Conservation (phyloP, 2,113 vertebrate species). For the Coturnix japonica region DNA sequence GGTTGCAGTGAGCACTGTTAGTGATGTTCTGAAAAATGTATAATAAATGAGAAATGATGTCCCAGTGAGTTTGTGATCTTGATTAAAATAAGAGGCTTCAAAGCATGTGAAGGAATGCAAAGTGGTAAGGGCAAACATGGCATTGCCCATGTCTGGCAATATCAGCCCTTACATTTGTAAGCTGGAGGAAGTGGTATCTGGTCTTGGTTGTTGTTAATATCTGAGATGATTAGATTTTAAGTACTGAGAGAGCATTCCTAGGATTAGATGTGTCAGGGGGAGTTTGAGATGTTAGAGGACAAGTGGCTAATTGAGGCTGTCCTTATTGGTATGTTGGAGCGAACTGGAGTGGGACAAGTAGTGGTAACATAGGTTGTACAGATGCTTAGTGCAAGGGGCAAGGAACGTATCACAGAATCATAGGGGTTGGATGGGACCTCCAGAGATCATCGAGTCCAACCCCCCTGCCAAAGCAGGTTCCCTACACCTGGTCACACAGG, state of each 20-base stretch:
- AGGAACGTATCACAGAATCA: background rate
- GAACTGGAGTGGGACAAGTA: background rate
- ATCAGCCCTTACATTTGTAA: background rate
- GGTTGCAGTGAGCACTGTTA: background rate
- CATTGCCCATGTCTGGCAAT: background rate
- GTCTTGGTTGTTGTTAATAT: background rate
- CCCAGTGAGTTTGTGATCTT: background rate
- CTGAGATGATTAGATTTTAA: background rate
- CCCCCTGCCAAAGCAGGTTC: too few species aligned
- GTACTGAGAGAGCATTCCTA: background rate
- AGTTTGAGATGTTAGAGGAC: background rate
- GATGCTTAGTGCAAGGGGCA: background rate
- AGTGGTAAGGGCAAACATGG: background rate
- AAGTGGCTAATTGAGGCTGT: background rate
- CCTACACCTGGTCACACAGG: too few species aligned
- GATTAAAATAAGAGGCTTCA: background rate
- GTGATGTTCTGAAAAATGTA: background rate
- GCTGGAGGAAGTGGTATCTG: background rate
- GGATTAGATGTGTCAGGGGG: background rate
- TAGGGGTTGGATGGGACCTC: too few species aligned
- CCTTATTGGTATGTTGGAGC: background rate
- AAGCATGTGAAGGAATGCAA: background rate
- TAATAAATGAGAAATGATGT: background rate
- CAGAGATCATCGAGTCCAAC: too few species aligned
- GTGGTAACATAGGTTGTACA: rapidly evolving